A percentile compares a stretch with the other conserved stretches of the same genome.
Evolutionary conservation across 2,888 invertebrate species (phyloP).

Genomic region (Drosophila demipolita): DNA sequence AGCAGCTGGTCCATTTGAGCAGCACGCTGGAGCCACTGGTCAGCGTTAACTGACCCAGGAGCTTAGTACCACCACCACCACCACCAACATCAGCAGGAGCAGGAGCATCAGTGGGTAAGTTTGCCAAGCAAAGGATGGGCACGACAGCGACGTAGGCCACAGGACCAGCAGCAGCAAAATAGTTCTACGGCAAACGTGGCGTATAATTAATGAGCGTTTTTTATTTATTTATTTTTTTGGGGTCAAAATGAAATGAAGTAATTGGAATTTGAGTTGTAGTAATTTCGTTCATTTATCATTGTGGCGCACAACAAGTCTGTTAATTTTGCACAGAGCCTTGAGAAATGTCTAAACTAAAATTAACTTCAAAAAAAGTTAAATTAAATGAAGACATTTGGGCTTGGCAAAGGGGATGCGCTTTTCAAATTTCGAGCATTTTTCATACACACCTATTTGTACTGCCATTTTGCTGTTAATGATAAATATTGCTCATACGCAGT

Average conservation of each 20-base stretch:
- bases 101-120: slow-evolving; percentile 54
- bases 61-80: slow-evolving; percentile 19
- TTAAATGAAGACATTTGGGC: slow-evolving; percentile 16
- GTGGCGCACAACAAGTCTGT: slow-evolving; percentile 5
- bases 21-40: slow-evolving; percentile 81
- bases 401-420: background rate
- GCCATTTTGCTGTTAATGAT: slow-evolving; percentile 55
- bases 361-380: background rate
- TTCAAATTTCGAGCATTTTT: slow-evolving; percentile 6
- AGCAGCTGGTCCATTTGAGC: slow-evolving; percentile 70
- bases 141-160: slow-evolving; percentile 72
- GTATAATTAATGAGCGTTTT: slow-evolving; percentile 72
- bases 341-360: slow-evolving; percentile 6
- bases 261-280: slow-evolving; percentile 75
- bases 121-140: slow-evolving; percentile 57
- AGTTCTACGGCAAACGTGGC: slow-evolving; percentile 38
- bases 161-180: slow-evolving; percentile 3
- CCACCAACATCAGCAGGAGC: slow-evolving; percentile 24
- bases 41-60: slow-evolving; percentile 83
- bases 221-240: slow-evolving; percentile 30
- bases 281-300: slow-evolving; percentile 74
- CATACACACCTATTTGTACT: slow-evolving; percentile 36
- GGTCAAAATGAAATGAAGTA: slow-evolving; percentile 69
- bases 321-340: slow-evolving; percentile 12
- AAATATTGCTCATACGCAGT: slow-evolving; percentile 41